A percentile compares a stretch with the other conserved stretches of the same genome.
These are phyloP conservation scores for Calycopis cecrops DNA, from an alignment of 1,140 invertebrate species.

Conservation along the genomic window DNA sequence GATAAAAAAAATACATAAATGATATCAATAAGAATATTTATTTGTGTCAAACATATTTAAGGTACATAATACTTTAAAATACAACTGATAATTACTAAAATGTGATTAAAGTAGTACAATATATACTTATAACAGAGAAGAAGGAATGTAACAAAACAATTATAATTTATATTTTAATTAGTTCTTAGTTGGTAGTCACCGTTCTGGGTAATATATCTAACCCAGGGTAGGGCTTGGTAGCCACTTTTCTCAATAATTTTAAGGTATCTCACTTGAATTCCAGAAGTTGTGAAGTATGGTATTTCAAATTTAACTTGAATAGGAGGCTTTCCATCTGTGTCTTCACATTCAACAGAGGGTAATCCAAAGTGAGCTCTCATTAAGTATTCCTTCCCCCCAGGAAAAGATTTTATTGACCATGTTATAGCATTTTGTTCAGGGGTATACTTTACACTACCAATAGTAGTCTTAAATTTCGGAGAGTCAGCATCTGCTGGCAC, in stretches of 20 bases:
- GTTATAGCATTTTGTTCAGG: slow-evolving; percentile 98
- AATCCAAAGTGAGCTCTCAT: slow-evolving; percentile 99
- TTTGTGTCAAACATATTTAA: slow-evolving; percentile 31
- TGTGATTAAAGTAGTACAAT: slow-evolving; percentile 19
- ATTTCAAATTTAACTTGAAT: slow-evolving; percentile 99
- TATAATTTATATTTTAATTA: slow-evolving; percentile 77
- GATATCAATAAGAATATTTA: slow-evolving; percentile 27
- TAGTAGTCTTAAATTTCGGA: slow-evolving; percentile 99
- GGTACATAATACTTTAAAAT: slow-evolving; percentile 29
- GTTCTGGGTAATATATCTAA: slow-evolving; percentile 99
- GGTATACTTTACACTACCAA: slow-evolving; percentile 98
- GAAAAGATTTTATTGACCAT: slow-evolving; percentile 99
- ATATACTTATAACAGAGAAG: slow-evolving; percentile 32
- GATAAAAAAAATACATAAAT: slow-evolving; percentile 7
- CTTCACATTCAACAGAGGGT: slow-evolving; percentile 96
- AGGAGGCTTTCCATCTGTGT: slow-evolving; percentile 97
- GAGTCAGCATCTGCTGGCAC: slow-evolving; percentile 98
- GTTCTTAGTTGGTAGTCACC: slow-evolving; percentile 99
- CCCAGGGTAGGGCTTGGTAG: slow-evolving; percentile 99
- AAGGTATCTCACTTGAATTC: slow-evolving; percentile 98
- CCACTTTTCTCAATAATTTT: slow-evolving; percentile 99
- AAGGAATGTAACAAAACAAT: slow-evolving; percentile 47
- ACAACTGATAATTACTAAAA: slow-evolving; percentile 23
- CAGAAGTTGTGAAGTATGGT: slow-evolving; percentile 99
- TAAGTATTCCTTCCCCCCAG: slow-evolving; percentile 98